phyloP scores from a whole-genome alignment of 1,140 invertebrate genomes.

The Drosophila ogumai region DNA sequence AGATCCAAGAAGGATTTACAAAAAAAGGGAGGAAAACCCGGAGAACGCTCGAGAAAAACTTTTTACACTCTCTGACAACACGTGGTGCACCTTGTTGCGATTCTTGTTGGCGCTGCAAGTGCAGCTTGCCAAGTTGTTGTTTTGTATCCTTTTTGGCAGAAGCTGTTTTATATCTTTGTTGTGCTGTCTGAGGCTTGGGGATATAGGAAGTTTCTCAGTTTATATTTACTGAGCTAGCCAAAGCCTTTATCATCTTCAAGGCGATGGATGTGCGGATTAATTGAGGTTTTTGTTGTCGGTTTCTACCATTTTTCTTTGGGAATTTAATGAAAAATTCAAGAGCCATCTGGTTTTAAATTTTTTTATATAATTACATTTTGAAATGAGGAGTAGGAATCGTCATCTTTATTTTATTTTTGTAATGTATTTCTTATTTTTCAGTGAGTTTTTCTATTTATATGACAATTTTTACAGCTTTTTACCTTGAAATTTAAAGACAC shows the following conservation, averaged over 20 bases:
- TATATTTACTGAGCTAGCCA: constrained; percentile 39
- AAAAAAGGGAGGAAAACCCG: not conserved
- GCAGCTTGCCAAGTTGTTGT: constrained; percentile 7
- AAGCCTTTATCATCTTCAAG: constrained; percentile 11
- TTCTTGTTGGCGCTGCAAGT: constrained; percentile 42
- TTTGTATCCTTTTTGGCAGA: constrained; percentile 14
- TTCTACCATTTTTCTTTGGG: too few species aligned
- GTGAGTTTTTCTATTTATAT: not conserved
- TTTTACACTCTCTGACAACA: constrained; percentile 44
- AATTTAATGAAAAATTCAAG: not conserved
- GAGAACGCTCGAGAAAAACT: constrained; percentile 42
- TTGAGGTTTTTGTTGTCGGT: constrained; percentile 13
- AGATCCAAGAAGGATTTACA: constrained; percentile 64
- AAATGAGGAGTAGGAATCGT: not conserved
- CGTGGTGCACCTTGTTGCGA: constrained; percentile 48
- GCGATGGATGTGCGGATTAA: constrained; percentile 30
- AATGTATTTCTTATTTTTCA: not conserved
- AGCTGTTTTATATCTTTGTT: constrained; percentile 45
- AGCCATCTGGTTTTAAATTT: too few species aligned
- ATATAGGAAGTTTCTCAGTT: constrained; percentile 9
- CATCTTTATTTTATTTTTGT: not conserved
- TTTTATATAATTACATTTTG: not conserved
- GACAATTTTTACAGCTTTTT: not conserved
- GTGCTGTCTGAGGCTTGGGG: constrained; percentile 15
- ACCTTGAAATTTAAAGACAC: not conserved